phyloP scores from a whole-genome alignment of 2,888 invertebrate species.

The Lasioglossum calceatum region DNA sequence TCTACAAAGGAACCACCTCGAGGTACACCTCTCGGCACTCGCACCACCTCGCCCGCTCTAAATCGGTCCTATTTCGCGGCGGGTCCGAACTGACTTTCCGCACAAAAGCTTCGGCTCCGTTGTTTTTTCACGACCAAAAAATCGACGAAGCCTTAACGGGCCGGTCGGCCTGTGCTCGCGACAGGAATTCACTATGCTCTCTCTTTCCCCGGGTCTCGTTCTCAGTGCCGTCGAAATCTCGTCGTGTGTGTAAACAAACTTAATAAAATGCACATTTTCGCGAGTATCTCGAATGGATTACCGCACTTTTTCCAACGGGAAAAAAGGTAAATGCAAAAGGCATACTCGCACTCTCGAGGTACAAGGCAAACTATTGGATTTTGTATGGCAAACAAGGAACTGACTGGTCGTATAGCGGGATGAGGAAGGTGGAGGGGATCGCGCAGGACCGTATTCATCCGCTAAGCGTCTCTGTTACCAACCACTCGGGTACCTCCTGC shows the following conservation, averaged over 20 bases:
- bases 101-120: constrained; percentile 58
- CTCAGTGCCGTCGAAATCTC: constrained; percentile 69
- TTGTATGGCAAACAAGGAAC: constrained; percentile 85
- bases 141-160: constrained; percentile 72
- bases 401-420: constrained; percentile 82
- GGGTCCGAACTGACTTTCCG: constrained; percentile 50
- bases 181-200: constrained; percentile 66
- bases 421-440: constrained; percentile 67
- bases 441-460: constrained; percentile 78
- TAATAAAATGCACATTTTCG: constrained; percentile 72
- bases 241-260: constrained; percentile 72
- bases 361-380: constrained; percentile 84
- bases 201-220: constrained; percentile 44
- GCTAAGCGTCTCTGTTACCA: constrained; percentile 70
- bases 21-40: constrained; percentile 43
- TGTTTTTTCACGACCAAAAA: constrained; percentile 71
- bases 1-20: constrained; percentile 59
- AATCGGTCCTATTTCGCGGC: constrained; percentile 33
- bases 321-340: constrained; percentile 73
- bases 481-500: constrained; percentile 70
- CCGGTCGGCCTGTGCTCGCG: constrained; percentile 62
- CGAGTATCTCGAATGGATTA: constrained; percentile 59
- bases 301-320: constrained; percentile 69
- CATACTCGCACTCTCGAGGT: constrained; percentile 80
- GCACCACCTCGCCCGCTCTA: constrained; percentile 36